phyloP scores from a whole-genome alignment of 1,140 invertebrate genomes.

The Drosophila pseudoananassae region DNA sequence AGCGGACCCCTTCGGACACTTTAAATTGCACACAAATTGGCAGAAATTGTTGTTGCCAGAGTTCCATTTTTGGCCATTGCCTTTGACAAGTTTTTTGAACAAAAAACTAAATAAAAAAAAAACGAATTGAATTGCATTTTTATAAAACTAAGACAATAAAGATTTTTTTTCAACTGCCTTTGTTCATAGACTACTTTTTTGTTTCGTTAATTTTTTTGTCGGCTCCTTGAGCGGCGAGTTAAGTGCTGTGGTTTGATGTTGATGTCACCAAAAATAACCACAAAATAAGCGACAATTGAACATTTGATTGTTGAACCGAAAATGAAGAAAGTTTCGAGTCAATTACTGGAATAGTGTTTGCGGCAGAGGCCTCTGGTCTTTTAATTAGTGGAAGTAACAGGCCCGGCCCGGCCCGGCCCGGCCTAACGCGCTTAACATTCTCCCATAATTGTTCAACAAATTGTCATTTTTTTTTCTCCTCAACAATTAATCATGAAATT shows the following conservation, averaged over 20 bases:
- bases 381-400: constrained; percentile 16
- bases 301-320: constrained; percentile 26
- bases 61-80: constrained; percentile 43
- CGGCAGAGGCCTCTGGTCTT: not conserved
- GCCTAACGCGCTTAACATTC: constrained; percentile 5
- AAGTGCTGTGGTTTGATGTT: constrained; percentile 30
- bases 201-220: too few species aligned
- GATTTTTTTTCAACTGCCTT: constrained; percentile 23
- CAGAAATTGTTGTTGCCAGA: constrained; percentile 53
- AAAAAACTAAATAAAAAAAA: constrained; percentile 45
- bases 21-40: constrained; percentile 79
- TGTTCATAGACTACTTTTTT: not conserved
- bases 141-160: constrained; percentile 75
- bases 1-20: constrained; percentile 26
- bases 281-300: constrained; percentile 55
- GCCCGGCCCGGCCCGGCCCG: too few species aligned
- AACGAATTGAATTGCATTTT: constrained; percentile 60
- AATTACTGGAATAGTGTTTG: constrained; percentile 1
- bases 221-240: not conserved
- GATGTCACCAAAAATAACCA: constrained; percentile 42
- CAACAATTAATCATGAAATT: constrained; percentile 36
- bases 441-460: constrained; percentile 24
- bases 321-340: constrained; percentile 3
- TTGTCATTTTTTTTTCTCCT: constrained; percentile 20
- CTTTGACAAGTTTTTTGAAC: constrained; percentile 58